Percentiles rank a stretch among this genome's conserved stretches.
phyloP scores from a whole-genome alignment of 1,140 invertebrate species.

The Scylla paramamosain region DNA sequence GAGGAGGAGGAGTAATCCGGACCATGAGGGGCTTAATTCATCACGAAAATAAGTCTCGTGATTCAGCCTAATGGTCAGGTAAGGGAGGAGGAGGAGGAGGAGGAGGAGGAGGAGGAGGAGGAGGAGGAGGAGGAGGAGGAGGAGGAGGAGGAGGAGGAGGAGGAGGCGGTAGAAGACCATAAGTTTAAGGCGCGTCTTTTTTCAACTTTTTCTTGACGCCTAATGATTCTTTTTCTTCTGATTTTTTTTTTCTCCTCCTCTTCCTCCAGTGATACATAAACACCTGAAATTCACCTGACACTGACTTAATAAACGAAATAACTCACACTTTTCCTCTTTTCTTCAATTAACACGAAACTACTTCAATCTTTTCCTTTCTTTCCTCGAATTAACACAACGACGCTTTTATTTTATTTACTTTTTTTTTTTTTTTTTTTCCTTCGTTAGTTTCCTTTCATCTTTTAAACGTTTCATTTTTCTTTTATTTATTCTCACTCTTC shows the following conservation, averaged over 20 bases:
- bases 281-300: too few species aligned
- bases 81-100: neutral
- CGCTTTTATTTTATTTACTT: neutral
- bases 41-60: too few species aligned
- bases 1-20: too few species aligned
- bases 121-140: neutral
- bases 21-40: too few species aligned
- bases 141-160: conserved; percentile 29
- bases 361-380: neutral
- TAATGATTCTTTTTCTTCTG: neutral
- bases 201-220: neutral
- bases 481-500: neutral
- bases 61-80: too few species aligned
- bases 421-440: too few species aligned
- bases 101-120: neutral
- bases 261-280: too few species aligned
- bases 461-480: neutral
- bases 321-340: neutral
- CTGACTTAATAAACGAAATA: neutral
- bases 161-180: conserved; percentile 51
- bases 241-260: neutral
- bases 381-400: neutral
- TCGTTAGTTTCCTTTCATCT: too few species aligned
- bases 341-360: neutral
- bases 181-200: conserved; percentile 56